These are phyloP conservation scores for Zaprionus nigranus DNA, from an alignment of 1,140 invertebrate species.

Conservation along the genomic window DNA sequence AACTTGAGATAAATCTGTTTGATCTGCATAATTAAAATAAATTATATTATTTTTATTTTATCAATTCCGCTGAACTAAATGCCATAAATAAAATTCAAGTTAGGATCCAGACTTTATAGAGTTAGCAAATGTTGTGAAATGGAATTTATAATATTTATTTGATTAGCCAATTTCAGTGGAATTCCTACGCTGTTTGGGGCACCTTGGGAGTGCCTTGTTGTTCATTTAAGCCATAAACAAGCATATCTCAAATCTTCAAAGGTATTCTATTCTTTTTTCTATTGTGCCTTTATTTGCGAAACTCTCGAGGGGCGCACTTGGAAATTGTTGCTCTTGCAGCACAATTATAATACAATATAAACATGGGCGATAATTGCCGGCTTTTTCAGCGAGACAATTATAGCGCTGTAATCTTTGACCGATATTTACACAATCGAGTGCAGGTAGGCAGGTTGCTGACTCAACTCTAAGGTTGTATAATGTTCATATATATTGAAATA, in stretches of 20 bases:
- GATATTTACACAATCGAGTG: conserved; percentile 38
- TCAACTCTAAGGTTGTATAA: conserved; percentile 26
- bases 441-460: background rate
- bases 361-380: conserved; percentile 36
- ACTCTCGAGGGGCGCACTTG: background rate
- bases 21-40: background rate
- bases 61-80: background rate
- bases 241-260: background rate
- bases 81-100: background rate
- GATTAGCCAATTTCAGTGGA: background rate
- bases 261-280: background rate
- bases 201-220: background rate
- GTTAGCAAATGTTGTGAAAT: background rate
- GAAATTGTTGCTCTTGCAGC: background rate
- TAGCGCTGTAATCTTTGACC: conserved; percentile 47
- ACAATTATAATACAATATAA: conserved; percentile 2
- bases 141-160: background rate
- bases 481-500: background rate
- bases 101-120: background rate
- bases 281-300: conserved; percentile 2
- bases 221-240: conserved; percentile 1
- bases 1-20: conserved; percentile 1
- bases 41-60: background rate
- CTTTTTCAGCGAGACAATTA: conserved; percentile 38
- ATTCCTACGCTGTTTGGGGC: background rate